Evolutionary conservation across 2,113 vertebrate genomes (phyloP).

Genomic region (Eleginops maclovinus): DNA sequence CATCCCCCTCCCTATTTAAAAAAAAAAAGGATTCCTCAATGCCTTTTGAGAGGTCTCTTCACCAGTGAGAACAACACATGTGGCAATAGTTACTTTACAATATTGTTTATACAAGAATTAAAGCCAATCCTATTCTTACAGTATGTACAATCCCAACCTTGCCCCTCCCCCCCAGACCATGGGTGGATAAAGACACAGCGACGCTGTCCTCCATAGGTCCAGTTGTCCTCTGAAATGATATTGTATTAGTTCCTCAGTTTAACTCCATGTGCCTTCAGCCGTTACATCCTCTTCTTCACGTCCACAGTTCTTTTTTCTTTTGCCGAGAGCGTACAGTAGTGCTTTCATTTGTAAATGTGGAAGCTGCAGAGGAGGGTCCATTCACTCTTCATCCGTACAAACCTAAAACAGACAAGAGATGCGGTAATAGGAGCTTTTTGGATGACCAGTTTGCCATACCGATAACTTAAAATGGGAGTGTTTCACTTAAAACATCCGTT

Average conservation of each 20-base stretch:
- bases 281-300: conserved; percentile 43
- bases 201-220: conserved; percentile 60
- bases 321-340: conserved; percentile 93
- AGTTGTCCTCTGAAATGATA: conserved; percentile 75
- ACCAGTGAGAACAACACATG: conserved; percentile 75
- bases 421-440: not conserved
- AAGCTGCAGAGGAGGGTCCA: conserved; percentile 64
- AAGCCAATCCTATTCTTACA: conserved; percentile 83
- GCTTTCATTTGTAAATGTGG: conserved; percentile 84
- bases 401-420: conserved; percentile 84
- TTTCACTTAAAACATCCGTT: not conserved
- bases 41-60: conserved; percentile 71
- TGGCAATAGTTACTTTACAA: conserved; percentile 84
- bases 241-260: conserved; percentile 79
- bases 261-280: conserved; percentile 78
- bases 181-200: conserved; percentile 72
- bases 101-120: conserved; percentile 86
- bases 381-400: conserved; percentile 98
- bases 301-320: conserved; percentile 78
- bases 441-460: not conserved
- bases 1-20: conserved; percentile 41
- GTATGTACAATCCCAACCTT: conserved; percentile 81
- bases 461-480: not conserved
- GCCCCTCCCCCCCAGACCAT: conserved; percentile 35
- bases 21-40: conserved; percentile 60